phyloP scores from a whole-genome alignment of 2,888 invertebrate species.

The Conus canariensis region DNA sequence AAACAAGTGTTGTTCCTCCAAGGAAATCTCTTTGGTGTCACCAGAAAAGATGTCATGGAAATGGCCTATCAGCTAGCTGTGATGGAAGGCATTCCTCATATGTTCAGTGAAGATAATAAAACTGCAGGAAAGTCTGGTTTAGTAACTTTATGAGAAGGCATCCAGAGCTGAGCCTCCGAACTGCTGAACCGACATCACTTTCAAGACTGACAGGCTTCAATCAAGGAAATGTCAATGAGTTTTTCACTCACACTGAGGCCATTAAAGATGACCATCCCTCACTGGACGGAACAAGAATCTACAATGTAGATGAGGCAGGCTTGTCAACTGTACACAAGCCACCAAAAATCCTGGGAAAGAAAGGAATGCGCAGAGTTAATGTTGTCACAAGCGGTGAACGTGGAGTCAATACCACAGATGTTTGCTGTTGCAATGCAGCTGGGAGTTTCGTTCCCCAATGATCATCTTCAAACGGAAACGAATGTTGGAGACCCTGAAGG shows the following conservation, averaged over 20 bases:
- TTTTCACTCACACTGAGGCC: background rate
- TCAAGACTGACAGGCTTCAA: background rate
- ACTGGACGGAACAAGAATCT: background rate
- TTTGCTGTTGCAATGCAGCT: background rate
- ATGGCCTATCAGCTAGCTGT: background rate
- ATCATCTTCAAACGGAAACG: background rate
- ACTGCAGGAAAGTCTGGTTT: background rate
- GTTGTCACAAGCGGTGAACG: background rate
- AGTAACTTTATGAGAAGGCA: background rate
- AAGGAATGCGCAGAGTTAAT: background rate
- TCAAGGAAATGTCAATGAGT: background rate
- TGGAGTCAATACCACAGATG: background rate
- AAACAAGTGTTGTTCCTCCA: background rate
- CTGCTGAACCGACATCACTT: background rate
- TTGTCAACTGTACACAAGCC: background rate
- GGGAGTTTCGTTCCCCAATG: background rate
- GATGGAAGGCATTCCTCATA: background rate
- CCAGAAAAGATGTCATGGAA: background rate
- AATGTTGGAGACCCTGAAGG: background rate
- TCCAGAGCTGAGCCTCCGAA: background rate
- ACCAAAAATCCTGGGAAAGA: background rate
- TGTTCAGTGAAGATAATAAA: background rate
- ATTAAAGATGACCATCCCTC: background rate
- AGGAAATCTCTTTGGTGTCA: background rate
- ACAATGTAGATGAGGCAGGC: background rate